phyloP scores from a whole-genome alignment of 2,113 vertebrate genomes.

The Todiramphus chloris region DNA sequence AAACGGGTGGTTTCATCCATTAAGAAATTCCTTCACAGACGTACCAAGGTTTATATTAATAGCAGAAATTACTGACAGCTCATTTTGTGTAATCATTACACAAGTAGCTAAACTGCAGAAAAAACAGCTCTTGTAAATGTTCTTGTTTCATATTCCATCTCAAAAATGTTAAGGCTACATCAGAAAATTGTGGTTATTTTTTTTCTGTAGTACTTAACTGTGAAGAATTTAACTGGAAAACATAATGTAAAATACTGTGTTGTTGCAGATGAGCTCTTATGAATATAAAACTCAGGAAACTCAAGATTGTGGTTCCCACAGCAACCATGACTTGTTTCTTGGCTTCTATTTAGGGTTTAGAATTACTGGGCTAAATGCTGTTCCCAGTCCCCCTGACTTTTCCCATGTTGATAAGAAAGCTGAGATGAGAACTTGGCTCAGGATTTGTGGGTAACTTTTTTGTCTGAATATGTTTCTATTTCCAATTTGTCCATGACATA shows the following conservation, averaged over 20 bases:
- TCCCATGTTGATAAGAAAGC: constrained; percentile 1
- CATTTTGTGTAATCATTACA: neutral
- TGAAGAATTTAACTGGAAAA: neutral
- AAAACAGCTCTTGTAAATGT: neutral
- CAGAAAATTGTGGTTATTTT: neutral
- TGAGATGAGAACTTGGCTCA: constrained; percentile 21
- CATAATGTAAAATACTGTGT: neutral
- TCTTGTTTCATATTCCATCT: neutral
- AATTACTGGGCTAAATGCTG: constrained; percentile 9
- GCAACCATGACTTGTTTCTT: constrained; percentile 14
- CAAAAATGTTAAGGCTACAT: neutral
- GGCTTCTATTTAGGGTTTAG: neutral
- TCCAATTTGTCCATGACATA: neutral
- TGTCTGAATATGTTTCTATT: neutral
- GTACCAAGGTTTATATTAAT: neutral
- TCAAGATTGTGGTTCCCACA: neutral
- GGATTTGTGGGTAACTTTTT: constrained; percentile 4
- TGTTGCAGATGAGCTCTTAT: neutral
- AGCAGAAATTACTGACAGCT: neutral
- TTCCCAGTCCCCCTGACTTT: constrained; percentile 13
- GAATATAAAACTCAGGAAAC: neutral
- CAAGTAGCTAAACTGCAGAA: neutral
- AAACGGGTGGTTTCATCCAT: neutral
- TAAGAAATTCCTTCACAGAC: neutral
- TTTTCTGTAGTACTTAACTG: neutral